Evolutionary conservation across 2,797 vertebrate species (phyloP), one percentile per base, ranked within the genome.

Genomic region (Pangasius macronema): DNA sequence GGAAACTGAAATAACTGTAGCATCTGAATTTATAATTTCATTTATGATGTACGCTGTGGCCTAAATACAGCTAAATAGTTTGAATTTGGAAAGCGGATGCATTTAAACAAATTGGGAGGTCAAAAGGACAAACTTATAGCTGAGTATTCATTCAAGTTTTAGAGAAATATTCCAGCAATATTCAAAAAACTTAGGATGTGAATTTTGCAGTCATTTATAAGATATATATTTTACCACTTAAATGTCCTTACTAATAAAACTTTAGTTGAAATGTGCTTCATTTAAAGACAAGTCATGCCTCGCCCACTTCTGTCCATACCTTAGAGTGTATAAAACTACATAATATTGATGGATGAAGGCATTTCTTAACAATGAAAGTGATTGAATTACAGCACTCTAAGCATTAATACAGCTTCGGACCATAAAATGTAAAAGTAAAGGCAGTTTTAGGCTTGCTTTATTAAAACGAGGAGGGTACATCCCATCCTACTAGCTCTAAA

Each of bases 351-450:
- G 93, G 93, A 95, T 95, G 94, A 94, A 93, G 93, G 93, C 94
- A 94, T 95, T 82, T 95, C 94, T 89, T 93, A 92, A 92, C 93
- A 94, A 94, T 94, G 94, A 94, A 95, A 94, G 93, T 93, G 94
- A 94, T 93, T 93, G 91, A 93, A 94, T 94, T 92, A 94, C 91
- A 88, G 90, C 57, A 88, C 92, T 90, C 83, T 84, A 85, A 91
- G 91, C 87, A 91, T 94, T 94, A 93, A 94, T 91, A 89, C 90
- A 92, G 87, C 82, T 10, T 83, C 61, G 83, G 91, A 89, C 94
- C 95, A 22, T 96, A 94, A 95, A 95, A 93, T 68, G 87, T 65
- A 27, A 57, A 94, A 92, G 92, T 94, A 93, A 92, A 91, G 93
- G 93, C 92, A 91, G 89, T 91, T 91, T 87, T 91, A 93, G 93